These are phyloP conservation scores for Anodontia alba DNA, from an alignment of 2,888 invertebrate genomes.

Conservation along the genomic window DNA sequence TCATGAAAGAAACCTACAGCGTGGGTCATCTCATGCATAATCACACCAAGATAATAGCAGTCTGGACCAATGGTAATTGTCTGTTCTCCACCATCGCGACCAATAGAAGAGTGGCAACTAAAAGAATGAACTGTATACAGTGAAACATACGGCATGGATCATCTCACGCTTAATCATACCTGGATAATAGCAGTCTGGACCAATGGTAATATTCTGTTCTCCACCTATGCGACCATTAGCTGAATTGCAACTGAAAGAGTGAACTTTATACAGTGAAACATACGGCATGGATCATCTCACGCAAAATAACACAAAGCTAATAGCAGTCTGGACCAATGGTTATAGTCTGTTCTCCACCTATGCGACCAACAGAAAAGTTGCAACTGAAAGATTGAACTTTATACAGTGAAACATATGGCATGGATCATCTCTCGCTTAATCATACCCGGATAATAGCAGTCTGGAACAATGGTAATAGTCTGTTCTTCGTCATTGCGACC, in stretches of 20 bases:
- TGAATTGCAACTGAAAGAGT: conserved; percentile 52
- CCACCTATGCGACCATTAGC: conserved; percentile 56
- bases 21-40: conserved; percentile 58
- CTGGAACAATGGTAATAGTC: conserved; percentile 37
- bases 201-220: conserved; percentile 44
- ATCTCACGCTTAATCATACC: conserved; percentile 57
- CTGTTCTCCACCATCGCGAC: conserved; percentile 55
- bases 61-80: conserved; percentile 39
- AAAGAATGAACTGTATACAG: no score
- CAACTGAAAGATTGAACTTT: no score
- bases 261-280: no score
- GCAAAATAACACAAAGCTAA: conserved; percentile 53
- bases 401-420: conserved; percentile 55
- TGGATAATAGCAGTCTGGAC: conserved; percentile 46
- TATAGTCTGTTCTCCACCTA: conserved; percentile 51
- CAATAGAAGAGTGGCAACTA: conserved; percentile 58
- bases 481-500: conserved; percentile 55
- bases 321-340: conserved; percentile 47
- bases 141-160: conserved; percentile 58
- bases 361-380: conserved; percentile 53
- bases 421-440: conserved; percentile 57
- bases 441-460: conserved; percentile 55
- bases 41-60: conserved; percentile 56
- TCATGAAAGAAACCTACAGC: conserved; percentile 61
- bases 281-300: conserved; percentile 57